Percentiles rank a stretch among this genome's conserved stretches.
phyloP scores from a whole-genome alignment of 2,888 invertebrate genomes.

The Sussaba pulchella region DNA sequence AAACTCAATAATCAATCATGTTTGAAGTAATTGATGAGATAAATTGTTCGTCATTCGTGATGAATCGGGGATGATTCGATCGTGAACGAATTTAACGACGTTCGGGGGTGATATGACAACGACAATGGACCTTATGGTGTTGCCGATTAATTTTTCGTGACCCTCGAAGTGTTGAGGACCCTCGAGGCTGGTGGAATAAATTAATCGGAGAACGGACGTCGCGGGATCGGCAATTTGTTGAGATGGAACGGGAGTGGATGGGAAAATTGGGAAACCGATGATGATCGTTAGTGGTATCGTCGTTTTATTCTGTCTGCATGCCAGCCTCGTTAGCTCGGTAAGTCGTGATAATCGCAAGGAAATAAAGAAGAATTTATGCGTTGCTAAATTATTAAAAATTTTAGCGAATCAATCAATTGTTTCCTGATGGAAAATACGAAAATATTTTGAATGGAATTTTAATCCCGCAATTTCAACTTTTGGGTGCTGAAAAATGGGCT shows the following conservation, averaged over 20 bases:
- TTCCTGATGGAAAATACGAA: too few relatives aligned
- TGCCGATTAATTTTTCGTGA: slow-evolving; percentile 43
- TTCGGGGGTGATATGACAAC: slow-evolving; percentile 39
- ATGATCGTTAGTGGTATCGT: slow-evolving; percentile 16
- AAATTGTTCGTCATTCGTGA: background rate
- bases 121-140: slow-evolving; percentile 8
- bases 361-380: background rate
- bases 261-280: slow-evolving; percentile 1
- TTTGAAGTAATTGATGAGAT: background rate
- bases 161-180: slow-evolving; percentile 20
- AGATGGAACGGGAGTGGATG: slow-evolving; percentile 18
- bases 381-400: background rate
- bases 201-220: background rate
- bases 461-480: too few relatives aligned
- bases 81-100: slow-evolving; percentile 16
- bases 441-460: too few relatives aligned
- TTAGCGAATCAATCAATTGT: too few relatives aligned
- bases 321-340: slow-evolving; percentile 40
- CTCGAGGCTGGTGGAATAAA: slow-evolving; percentile 8
- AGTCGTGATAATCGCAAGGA: background rate
- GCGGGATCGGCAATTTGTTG: background rate
- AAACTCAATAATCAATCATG: too few relatives aligned
- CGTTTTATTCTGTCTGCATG: slow-evolving; percentile 17
- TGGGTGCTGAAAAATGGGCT: too few relatives aligned
- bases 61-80: background rate